phyloP scores from a whole-genome alignment of 1,140 invertebrate species.

The Vanessa tameamea region DNA sequence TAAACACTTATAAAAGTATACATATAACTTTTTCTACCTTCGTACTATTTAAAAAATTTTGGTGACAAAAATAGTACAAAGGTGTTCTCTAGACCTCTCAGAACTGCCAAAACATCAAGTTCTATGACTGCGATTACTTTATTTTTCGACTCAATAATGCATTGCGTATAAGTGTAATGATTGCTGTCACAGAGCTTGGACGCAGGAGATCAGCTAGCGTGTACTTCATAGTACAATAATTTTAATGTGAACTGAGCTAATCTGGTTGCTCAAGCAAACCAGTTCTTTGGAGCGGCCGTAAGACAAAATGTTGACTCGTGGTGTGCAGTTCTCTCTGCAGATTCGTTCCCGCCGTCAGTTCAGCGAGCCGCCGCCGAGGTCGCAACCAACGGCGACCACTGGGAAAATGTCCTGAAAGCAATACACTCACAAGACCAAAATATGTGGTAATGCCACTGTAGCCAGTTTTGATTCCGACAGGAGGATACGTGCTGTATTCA shows the following conservation, averaged over 20 bases:
- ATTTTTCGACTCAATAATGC: neutral
- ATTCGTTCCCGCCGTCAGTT: slow-evolving; percentile 68
- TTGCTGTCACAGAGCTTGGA: slow-evolving; percentile 4
- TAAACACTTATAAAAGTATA: slow-evolving; percentile 39
- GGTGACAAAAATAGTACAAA: slow-evolving; percentile 9
- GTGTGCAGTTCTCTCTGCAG: slow-evolving; percentile 81
- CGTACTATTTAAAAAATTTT: slow-evolving; percentile 2
- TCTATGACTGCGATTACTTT: neutral
- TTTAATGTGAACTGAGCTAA: neutral
- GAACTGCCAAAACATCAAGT: neutral
- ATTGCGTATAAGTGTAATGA: neutral
- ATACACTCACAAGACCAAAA: slow-evolving; percentile 77
- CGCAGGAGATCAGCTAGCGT: neutral
- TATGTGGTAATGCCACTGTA: slow-evolving; percentile 78
- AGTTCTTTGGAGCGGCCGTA: slow-evolving; percentile 26
- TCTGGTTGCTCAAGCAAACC: neutral
- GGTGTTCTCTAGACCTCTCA: neutral
- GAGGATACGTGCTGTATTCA: slow-evolving; percentile 73
- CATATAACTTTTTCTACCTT: neutral
- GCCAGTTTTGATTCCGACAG: slow-evolving; percentile 56
- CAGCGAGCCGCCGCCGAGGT: slow-evolving; percentile 71
- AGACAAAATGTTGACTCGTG: slow-evolving; percentile 76
- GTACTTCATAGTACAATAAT: neutral
- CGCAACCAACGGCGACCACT: slow-evolving; percentile 76
- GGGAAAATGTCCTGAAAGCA: slow-evolving; percentile 79